These are phyloP conservation scores for Drosophila ustulata DNA, from an alignment of 2,888 invertebrate genomes.

Conservation along the genomic window DNA sequence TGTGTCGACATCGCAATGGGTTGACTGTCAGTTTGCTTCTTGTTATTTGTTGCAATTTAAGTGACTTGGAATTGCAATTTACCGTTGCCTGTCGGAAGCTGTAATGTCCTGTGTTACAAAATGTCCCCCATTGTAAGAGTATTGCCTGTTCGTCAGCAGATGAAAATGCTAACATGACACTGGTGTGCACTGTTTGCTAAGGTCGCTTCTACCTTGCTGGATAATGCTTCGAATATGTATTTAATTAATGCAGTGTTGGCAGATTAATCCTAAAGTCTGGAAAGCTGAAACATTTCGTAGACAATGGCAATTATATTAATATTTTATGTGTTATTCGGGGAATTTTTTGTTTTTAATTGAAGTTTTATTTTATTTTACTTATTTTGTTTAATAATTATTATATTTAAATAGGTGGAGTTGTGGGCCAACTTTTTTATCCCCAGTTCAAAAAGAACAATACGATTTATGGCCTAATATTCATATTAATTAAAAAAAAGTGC, in stretches of 20 bases:
- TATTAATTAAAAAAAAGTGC: too few species aligned
- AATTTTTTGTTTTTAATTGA: too few species aligned
- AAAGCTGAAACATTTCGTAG: too few species aligned
- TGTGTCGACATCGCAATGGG: slow-evolving; percentile 39
- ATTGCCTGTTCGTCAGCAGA: slow-evolving; percentile 2
- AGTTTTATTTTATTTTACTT: too few species aligned
- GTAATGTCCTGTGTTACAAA: not conserved
- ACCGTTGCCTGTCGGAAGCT: slow-evolving; percentile 70
- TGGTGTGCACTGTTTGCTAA: not conserved
- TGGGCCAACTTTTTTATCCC: too few species aligned
- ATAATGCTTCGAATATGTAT: not conserved
- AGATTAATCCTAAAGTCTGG: not conserved
- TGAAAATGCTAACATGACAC: not conserved
- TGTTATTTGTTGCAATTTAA: slow-evolving; percentile 81
- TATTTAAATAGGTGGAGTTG: too few species aligned
- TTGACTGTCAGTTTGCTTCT: slow-evolving; percentile 68
- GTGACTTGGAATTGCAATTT: slow-evolving; percentile 84
- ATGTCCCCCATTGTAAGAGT: slow-evolving; percentile 1
- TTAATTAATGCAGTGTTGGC: not conserved
- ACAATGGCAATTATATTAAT: too few species aligned
- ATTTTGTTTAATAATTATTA: too few species aligned
- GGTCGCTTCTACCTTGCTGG: not conserved
- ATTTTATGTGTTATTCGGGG: too few species aligned
- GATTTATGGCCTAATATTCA: too few species aligned
- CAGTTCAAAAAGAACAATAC: too few species aligned